Base-by-base conservation (phyloP, 2,113 vertebrate genomes). In the Sporophila hypoxantha region DNA sequence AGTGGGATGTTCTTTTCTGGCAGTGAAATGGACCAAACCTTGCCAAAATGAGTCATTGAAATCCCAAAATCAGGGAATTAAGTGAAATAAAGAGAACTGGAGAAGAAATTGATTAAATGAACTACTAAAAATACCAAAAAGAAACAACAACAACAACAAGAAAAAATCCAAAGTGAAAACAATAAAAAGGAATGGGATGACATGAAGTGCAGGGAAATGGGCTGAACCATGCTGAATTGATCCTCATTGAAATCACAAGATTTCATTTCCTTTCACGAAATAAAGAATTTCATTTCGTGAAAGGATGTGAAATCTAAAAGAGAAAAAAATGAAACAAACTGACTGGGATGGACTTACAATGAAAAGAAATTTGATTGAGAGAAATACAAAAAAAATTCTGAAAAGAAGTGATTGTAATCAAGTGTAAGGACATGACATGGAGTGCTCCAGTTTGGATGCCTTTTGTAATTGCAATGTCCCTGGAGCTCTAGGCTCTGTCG, bases 191-290 rank as follows among this genome's bases (percentile, higher is more conserved):
- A 53, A 25, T 65, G 32, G 20, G 20, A 65, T 77, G 19, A 30
- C 12, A 8, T 55, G 39, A 55, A 46, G 16, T 44, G 20, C 32
- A 55, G 49, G 26, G 36, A 55, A 55, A 55, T 65, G 49, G 49
- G 19, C 32, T 1, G 1, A 44, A 44, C 9, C 1, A 1, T 64
- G 37, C 7, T 18, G 19, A 55, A 44, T 9, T 55, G 25, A 19
- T 65, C 8, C 26, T 77, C 12, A 25, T 36, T 64, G 37, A 53
- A 76, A 53, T 34, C 3, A 2, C 15, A 29, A 64, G 32, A 42
- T 64, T 53, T 64, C 1, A 22, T 76, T 64, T 64, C 15, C 15
- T 76, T 34, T 42, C 37, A 29, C 0, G 2, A 34, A 52, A 64
- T 17, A 16, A 82, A 75, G 15, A 22, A 46, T 10, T 57, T 46